Evolutionary conservation across 2,888 invertebrate species (phyloP), one percentile per base, ranked within the genome.

Genomic region (Tenthredo scrophulariae): DNA sequence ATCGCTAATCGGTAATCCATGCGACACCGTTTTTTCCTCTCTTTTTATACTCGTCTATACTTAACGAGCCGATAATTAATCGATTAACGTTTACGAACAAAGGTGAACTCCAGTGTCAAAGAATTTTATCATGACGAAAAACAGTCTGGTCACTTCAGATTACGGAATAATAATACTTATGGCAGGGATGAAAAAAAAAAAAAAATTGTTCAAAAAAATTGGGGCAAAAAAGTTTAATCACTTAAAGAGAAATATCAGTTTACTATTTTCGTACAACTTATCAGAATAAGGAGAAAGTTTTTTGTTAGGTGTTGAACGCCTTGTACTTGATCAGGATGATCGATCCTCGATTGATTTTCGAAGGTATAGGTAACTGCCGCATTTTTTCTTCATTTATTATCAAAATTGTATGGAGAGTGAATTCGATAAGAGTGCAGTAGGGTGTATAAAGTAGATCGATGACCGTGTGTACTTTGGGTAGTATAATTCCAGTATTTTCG

Each of bases 21-120:
- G 40, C 37, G 13, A 26, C 26, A 65, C 65, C 10, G 62, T 62
- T 62, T 62, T 40, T 74, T 7, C 9, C 4, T 74, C 72, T 40
- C 10, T 50, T 9, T 18, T n/a, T 22, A 46, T 29, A 46, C 50
- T 77, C 29, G 77, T 54, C 18, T 77, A 46, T 77, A 15, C 50
- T 54, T 54, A 77, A 54, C 54, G 46, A 54, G 77, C 26, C 33
- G 77, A 77, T 77, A 77, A 77, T 77, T 77, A 26, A 77, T 77
- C 77, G 33, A 77, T n/a, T n/a, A 50, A 77, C 29, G 9, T 40
- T 54, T 18, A 54, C 54, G 54, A 50, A 46, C 50, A 15, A 77
- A 54, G 77, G 9, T 33, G 18, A 33, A 33, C 18, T 33, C n/a
- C 50, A 13, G 54, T 37, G 40, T 3, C 74, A 22, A 13, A 46